Evolutionary conservation across 2,113 vertebrate genomes (phyloP).

Genomic region (Myotis lucifugus): DNA sequence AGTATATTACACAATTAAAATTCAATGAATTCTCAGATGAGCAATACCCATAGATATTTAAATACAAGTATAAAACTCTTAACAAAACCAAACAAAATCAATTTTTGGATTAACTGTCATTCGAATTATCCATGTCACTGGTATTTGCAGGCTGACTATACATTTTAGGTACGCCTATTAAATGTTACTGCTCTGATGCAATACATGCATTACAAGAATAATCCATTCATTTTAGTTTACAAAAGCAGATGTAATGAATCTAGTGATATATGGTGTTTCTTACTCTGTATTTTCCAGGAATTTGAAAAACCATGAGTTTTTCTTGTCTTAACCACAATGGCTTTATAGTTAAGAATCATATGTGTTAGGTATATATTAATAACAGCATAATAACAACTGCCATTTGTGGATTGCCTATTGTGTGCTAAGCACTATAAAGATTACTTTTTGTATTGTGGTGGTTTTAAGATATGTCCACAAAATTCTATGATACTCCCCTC

Average conservation of each 20-base stretch:
- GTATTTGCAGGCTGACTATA: not conserved
- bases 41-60: not conserved
- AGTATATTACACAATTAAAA: not conserved
- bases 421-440: not conserved
- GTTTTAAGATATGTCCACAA: not conserved
- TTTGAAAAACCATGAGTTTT: not conserved
- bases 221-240: conserved; percentile 11
- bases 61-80: conserved; percentile 14
- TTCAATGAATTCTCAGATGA: conserved; percentile 5
- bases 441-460: not conserved
- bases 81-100: not conserved
- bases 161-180: conserved; percentile 12
- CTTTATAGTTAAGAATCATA: not conserved
- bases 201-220: not conserved
- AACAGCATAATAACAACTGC: not conserved
- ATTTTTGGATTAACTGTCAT: conserved; percentile 8
- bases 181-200: not conserved
- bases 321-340: not conserved
- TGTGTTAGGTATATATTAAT: not conserved
- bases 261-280: not conserved
- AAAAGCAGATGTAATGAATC: conserved; percentile 30
- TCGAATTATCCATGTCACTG: conserved; percentile 7
- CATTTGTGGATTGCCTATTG: not conserved
- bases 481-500: not conserved
- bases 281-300: conserved; percentile 37